Evolutionary conservation across 2,113 vertebrate genomes (phyloP).

Genomic region (Ictalurus punctatus): DNA sequence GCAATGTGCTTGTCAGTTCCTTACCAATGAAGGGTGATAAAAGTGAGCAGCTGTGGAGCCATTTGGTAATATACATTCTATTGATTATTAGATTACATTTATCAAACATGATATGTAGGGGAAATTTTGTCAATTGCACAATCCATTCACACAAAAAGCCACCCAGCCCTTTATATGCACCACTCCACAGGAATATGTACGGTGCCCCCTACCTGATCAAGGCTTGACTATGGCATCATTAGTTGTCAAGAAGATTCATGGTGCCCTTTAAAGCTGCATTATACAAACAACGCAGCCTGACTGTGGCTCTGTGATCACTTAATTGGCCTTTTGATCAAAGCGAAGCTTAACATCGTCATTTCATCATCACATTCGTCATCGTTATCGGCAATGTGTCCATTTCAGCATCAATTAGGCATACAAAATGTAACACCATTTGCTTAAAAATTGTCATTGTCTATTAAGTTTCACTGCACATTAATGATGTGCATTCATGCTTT

Average conservation of each 20-base stretch:
- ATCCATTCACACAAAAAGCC: not conserved
- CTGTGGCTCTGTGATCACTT: constrained; percentile 40
- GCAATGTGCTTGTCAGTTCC: constrained; percentile 7
- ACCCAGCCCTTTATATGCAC: constrained; percentile 1
- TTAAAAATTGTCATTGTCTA: constrained; percentile 20
- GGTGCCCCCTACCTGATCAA: constrained; percentile 11
- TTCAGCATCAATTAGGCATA: constrained; percentile 26
- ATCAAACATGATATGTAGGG: not conserved
- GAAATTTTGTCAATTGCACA: constrained; percentile 2
- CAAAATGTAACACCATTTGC: not conserved
- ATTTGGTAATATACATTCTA: constrained; percentile 10
- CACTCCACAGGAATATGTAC: not conserved
- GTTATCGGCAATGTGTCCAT: not conserved
- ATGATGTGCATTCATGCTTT: not conserved
- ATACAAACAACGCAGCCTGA: constrained; percentile 26
- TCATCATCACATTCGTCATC: constrained; percentile 17
- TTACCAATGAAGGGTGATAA: not conserved
- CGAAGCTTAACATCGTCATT: constrained; percentile 19
- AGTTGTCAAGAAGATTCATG: constrained; percentile 44
- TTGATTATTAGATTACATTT: constrained; percentile 20
- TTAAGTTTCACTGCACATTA: not conserved
- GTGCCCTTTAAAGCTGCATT: constrained; percentile 44
- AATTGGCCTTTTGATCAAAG: constrained; percentile 52
- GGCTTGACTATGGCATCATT: constrained; percentile 41
- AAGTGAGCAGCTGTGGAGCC: constrained; percentile 14